Conservation (phyloP, 2,797 vertebrate species). For the Poecilia picta region DNA sequence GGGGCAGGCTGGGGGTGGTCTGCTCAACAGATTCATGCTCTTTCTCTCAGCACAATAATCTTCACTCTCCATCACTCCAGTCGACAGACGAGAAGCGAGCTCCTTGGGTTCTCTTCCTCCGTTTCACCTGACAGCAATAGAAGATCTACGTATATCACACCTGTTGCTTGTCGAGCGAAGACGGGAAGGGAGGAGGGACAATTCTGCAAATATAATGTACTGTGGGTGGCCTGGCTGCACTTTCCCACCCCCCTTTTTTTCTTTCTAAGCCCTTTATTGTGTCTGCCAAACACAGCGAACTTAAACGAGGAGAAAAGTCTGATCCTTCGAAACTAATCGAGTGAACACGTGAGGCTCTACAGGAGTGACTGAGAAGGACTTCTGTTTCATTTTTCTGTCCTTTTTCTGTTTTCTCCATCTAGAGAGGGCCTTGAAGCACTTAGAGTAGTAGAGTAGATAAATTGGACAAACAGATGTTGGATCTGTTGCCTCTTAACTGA, state of each 20-base stretch:
- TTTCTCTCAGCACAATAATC: slow-evolving; percentile 84
- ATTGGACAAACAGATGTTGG: slow-evolving; percentile 36
- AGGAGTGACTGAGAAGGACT: slow-evolving; percentile 49
- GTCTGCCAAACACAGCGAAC: slow-evolving; percentile 68
- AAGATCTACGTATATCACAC: slow-evolving; percentile 53
- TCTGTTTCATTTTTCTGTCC: slow-evolving; percentile 31
- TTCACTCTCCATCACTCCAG: slow-evolving; percentile 86
- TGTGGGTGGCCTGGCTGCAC: slow-evolving; percentile 60
- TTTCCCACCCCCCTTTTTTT: slow-evolving; percentile 31
- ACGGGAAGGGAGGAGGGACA: slow-evolving; percentile 16
- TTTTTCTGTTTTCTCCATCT: slow-evolving; percentile 26
- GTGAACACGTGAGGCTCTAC: slow-evolving; percentile 38
- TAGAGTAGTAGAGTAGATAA: slow-evolving; percentile 37
- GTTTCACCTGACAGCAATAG: slow-evolving; percentile 53
- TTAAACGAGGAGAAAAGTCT: slow-evolving; percentile 73
- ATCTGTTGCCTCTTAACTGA: slow-evolving; percentile 64
- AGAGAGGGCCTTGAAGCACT: slow-evolving; percentile 62
- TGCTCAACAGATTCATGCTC: slow-evolving; percentile 77
- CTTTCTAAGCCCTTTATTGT: slow-evolving; percentile 61
- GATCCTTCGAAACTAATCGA: slow-evolving; percentile 58
- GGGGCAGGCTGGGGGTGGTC: slow-evolving; percentile 72
- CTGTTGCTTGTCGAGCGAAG: slow-evolving; percentile 51
- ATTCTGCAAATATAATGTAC: slow-evolving; percentile 51
- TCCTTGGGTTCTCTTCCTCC: slow-evolving; percentile 57
- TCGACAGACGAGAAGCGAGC: slow-evolving; percentile 47